Conservation (phyloP, 1,140 invertebrate species). For the Cydia amplana region DNA sequence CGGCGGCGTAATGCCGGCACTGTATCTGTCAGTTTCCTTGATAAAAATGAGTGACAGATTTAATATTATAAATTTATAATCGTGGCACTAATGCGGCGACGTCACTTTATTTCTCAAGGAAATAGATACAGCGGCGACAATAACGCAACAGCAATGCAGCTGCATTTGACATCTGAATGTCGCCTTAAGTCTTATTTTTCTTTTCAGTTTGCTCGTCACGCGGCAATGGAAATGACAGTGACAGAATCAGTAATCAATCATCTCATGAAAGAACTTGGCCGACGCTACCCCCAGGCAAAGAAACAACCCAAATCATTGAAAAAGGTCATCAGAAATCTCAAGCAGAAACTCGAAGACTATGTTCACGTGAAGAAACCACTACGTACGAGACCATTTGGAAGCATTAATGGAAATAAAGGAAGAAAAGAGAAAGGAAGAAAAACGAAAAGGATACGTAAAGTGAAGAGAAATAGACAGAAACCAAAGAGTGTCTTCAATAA, state of each 20-base stretch:
- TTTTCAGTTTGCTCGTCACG: constrained; percentile 41
- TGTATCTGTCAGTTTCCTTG: no score
- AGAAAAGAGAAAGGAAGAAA: constrained; percentile 31
- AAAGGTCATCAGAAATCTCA: constrained; percentile 33
- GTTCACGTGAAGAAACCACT: constrained; percentile 23
- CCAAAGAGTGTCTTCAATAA: not conserved
- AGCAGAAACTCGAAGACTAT: constrained; percentile 33
- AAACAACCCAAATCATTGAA: constrained; percentile 15
- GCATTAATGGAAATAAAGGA: constrained; percentile 27
- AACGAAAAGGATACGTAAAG: constrained; percentile 16
- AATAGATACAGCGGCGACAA: no score
- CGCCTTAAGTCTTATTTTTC: no score
- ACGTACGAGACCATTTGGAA: not conserved
- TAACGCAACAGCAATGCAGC: no score
- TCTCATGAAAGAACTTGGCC: constrained; percentile 40
- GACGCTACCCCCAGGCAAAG: constrained; percentile 25
- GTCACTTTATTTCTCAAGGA: no score
- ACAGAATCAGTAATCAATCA: constrained; percentile 43
- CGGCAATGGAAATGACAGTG: constrained; percentile 36
- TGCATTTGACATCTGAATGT: no score
- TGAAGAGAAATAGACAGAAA: not conserved
- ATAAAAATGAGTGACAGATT: no score
- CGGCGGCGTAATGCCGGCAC: no score
- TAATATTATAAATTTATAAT: no score
- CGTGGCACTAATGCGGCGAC: no score